Evolutionary conservation across 1,140 invertebrate genomes (phyloP).

Genomic region (Glomeris maerens): DNA sequence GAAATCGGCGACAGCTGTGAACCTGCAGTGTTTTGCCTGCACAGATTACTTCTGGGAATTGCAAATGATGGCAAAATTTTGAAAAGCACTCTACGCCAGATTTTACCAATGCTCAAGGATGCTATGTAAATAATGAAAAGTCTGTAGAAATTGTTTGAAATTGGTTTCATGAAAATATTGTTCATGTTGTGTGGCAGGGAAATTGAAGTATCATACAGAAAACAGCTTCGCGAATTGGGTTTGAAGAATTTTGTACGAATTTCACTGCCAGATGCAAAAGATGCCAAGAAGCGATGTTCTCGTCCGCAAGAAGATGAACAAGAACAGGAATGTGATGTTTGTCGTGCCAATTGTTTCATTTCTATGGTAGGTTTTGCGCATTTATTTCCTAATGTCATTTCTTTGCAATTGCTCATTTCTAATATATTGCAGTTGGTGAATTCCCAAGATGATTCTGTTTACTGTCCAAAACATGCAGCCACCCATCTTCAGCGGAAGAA

Average conservation of each 20-base stretch:
- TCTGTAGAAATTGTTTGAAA: constrained; percentile 14
- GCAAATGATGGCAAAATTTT: constrained; percentile 51
- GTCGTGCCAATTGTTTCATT: constrained; percentile 59
- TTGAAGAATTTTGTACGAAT: constrained; percentile 47
- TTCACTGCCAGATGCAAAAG: constrained; percentile 38
- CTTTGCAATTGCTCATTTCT: no score
- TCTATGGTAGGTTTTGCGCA: no score
- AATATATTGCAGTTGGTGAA: no score
- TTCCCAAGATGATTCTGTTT: no score
- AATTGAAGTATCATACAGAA: constrained; percentile 39
- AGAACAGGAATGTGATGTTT: constrained; percentile 64
- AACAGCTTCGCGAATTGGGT: constrained; percentile 41
- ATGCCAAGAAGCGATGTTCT: constrained; percentile 30
- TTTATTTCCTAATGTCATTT: no score
- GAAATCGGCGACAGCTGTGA: constrained; percentile 70
- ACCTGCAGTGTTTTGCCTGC: constrained; percentile 78
- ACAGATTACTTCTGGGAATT: constrained; percentile 63
- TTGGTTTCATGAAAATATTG: not conserved
- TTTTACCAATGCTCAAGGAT: constrained; percentile 21
- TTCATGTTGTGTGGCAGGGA: constrained; percentile 23
- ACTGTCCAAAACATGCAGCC: no score
- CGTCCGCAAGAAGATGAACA: constrained; percentile 42
- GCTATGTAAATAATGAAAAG: constrained; percentile 11
- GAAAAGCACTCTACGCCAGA: constrained; percentile 45
- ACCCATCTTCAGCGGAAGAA: no score